phyloP scores from a whole-genome alignment of 2,797 vertebrate species.

The Coracias cyanogaster region DNA sequence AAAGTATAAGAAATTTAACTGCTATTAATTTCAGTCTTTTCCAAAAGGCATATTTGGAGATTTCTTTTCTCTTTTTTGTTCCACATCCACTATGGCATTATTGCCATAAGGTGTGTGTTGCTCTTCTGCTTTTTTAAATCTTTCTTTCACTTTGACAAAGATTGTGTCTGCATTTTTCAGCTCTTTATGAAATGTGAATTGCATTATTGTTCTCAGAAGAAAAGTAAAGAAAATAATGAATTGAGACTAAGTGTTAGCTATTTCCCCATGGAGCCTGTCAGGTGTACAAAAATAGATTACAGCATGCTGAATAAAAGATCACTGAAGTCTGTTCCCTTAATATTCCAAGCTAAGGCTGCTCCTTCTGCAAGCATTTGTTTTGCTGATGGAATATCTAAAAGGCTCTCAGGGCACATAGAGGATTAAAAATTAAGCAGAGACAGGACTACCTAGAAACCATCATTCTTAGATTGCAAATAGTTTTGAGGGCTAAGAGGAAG shows the following conservation, averaged over 20 bases:
- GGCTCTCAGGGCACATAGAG: not conserved
- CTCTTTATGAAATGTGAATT: not conserved
- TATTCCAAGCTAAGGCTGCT: not conserved
- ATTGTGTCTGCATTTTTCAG: not conserved
- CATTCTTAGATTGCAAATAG: not conserved
- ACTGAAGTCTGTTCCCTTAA: not conserved
- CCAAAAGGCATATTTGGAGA: not conserved
- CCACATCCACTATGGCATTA: not conserved
- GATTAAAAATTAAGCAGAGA: not conserved
- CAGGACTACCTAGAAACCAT: not conserved
- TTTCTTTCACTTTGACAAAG: not conserved
- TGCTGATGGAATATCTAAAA: constrained; percentile 5
- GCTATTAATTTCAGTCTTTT: not conserved
- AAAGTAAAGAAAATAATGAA: not conserved
- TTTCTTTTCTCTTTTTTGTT: not conserved
- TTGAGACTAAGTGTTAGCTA: not conserved
- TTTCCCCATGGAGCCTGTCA: not conserved
- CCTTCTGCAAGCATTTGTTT: not conserved
- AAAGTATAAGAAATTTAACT: not conserved
- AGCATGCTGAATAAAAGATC: not conserved
- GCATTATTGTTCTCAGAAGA: not conserved
- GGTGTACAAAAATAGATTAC: not conserved
- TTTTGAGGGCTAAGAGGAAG: not conserved
- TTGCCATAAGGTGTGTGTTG: not conserved
- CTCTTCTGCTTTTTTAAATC: not conserved